Percentiles rank a stretch among this genome's conserved stretches.
Conservation (phyloP, 2,888 invertebrate genomes). For the Atrina japonica region DNA sequence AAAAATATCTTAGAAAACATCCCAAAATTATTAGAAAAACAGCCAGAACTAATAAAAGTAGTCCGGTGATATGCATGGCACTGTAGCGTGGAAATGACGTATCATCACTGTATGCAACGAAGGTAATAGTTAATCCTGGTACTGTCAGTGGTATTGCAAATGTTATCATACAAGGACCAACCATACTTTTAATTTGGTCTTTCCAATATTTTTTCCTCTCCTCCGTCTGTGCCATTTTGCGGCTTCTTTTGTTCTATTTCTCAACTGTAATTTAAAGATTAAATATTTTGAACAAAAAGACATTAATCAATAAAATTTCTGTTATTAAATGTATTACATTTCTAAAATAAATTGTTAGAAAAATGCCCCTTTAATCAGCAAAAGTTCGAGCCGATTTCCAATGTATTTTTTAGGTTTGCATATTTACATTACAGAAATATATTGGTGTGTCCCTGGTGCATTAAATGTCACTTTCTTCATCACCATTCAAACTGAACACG, state of each 20-base stretch:
- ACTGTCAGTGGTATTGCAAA: slow-evolving; percentile 60
- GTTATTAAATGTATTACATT: too few relatives aligned
- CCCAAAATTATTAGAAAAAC: slow-evolving; percentile 49
- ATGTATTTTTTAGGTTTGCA: too few relatives aligned
- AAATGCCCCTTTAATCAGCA: too few relatives aligned
- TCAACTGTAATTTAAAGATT: background rate
- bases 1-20: slow-evolving; percentile 55
- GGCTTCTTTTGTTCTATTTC: background rate
- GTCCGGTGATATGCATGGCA: slow-evolving; percentile 58
- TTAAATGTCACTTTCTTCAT: too few relatives aligned
- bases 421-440: too few relatives aligned
- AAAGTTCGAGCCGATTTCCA: too few relatives aligned
- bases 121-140: slow-evolving; percentile 60
- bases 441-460: too few relatives aligned
- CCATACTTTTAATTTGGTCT: slow-evolving; percentile 41
- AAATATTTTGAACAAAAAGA: too few relatives aligned
- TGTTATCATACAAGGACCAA: slow-evolving; percentile 60
- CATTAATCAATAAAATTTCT: too few relatives aligned
- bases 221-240: slow-evolving; percentile 23
- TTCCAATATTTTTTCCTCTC: slow-evolving; percentile 38
- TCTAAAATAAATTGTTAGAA: too few relatives aligned
- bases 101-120: slow-evolving; percentile 58
- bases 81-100: slow-evolving; percentile 54
- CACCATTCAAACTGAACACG: too few relatives aligned
- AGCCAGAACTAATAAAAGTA: slow-evolving; percentile 50